Evolutionary conservation across 2,797 vertebrate genomes (phyloP), one percentile per base, ranked within the genome.

Genomic region (Cyclura pinguis): DNA sequence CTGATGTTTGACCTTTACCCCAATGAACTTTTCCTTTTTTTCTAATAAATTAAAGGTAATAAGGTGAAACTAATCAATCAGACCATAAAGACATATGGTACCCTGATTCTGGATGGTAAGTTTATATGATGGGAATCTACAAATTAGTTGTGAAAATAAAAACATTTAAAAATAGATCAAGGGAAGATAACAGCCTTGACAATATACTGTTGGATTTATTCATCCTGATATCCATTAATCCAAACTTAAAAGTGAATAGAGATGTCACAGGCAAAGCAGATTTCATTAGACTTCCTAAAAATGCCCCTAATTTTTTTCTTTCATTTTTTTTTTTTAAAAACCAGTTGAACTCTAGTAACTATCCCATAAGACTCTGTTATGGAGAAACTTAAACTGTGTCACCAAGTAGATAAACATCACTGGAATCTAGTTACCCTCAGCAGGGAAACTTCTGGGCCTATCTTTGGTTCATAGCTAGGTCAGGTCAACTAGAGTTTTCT

Each of bases 41-140:
- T 86, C 81, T 92, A 92, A 95, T 94, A 94, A 96, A 94, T 94
- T 95, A 93, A 95, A 94, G 86, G 52, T 92, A 96, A 96, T 94
- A 95, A 94, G 42, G 94, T 94, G 94, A 96, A 95, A 95, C 96
- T 96, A 96, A 96, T 96, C 94, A 93, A 95, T 96, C 78, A 93
- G 95, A 94, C 92, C 95, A 93, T 94, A 96, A 93, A 94, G 73
- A 76, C 93, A 94, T 94, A 91, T 92, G 94, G 91, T 85, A 92
- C 59, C 82, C 78, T 80, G 81, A 89, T 92, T 86, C 84, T 91
- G 32, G 86, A 91, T 83, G 83, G 93, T 94, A 96, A 94, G 74
- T 77, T 94, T 96, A 92, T 93, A 94, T 82, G 92, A 91, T 87
- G 83, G 91, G 92, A 95, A 94, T 86, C 91, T 94, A 87, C 73